phyloP scores from a whole-genome alignment of 2,888 invertebrate genomes.

The Tetrapedia diversipes region DNA sequence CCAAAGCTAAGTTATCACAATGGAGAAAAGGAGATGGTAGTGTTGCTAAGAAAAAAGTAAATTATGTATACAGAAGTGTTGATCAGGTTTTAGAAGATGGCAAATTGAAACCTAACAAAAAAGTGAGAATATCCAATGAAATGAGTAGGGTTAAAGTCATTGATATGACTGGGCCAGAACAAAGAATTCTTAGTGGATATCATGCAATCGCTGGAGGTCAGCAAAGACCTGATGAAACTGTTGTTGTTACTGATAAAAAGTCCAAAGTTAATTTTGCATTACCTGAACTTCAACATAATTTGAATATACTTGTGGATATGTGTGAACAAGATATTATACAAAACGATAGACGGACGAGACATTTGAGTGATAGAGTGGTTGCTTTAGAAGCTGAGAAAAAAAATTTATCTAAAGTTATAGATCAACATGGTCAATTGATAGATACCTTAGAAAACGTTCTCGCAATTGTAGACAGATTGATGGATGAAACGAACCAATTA shows the following conservation, averaged over 20 bases:
- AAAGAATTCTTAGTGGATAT: slow-evolving; percentile 95
- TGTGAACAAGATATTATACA: slow-evolving; percentile 98
- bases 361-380: slow-evolving; percentile 91
- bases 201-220: slow-evolving; percentile 92
- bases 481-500: slow-evolving; percentile 84
- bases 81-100: slow-evolving; percentile 96
- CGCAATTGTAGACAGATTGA: slow-evolving; percentile 86
- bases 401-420: slow-evolving; percentile 87
- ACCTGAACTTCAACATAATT: slow-evolving; percentile 96
- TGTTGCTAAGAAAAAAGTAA: slow-evolving; percentile 86
- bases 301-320: slow-evolving; percentile 94
- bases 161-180: slow-evolving; percentile 99
- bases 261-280: slow-evolving; percentile 89
- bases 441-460: slow-evolving; percentile 89
- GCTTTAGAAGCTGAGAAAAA: slow-evolving; percentile 91
- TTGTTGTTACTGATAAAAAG: slow-evolving; percentile 84
- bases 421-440: slow-evolving; percentile 89
- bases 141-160: slow-evolving; percentile 97
- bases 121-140: slow-evolving; percentile 83
- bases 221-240: slow-evolving; percentile 85
- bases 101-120: slow-evolving; percentile 84
- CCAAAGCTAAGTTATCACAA: slow-evolving; percentile 87
- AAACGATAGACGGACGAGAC: slow-evolving; percentile 90
- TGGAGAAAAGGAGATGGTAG: slow-evolving; percentile 87
- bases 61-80: slow-evolving; percentile 92